A percentile compares a stretch with the other conserved stretches of the same genome.
These are phyloP conservation scores for Drosophila melanogaster DNA, from an alignment of 1,140 invertebrate species.

Conservation along the genomic window Release_6_plus_ISO1_MT NT_033777.3:30997001-30997500, in stretches of 20 bases:
- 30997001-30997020: slow-evolving; percentile 8
- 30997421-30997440: slow-evolving; percentile 48
- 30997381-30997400: slow-evolving; percentile 76
- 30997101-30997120: slow-evolving; percentile 27
- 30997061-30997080: slow-evolving; percentile 14
- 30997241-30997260: slow-evolving; percentile 29
- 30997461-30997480: slow-evolving; percentile 66
- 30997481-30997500: slow-evolving; percentile 35
- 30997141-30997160: slow-evolving; percentile 74
- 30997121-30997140: slow-evolving; percentile 40
- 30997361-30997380: slow-evolving; percentile 80
- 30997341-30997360: slow-evolving; percentile 73
- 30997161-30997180: slow-evolving; percentile 64
- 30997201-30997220: slow-evolving; percentile 58
- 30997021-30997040: slow-evolving; percentile 21
- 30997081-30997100: background rate
- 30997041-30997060: slow-evolving; percentile 25
- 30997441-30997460: slow-evolving; percentile 79
- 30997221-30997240: slow-evolving; percentile 54
- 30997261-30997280: slow-evolving; percentile 51
- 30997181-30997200: slow-evolving; percentile 37
- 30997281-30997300: slow-evolving; percentile 71
- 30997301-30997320: slow-evolving; percentile 67
- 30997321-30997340: slow-evolving; percentile 38
- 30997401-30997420: slow-evolving; percentile 17